Conservation (phyloP, 2,888 invertebrate genomes). For the Nomada flava region DNA sequence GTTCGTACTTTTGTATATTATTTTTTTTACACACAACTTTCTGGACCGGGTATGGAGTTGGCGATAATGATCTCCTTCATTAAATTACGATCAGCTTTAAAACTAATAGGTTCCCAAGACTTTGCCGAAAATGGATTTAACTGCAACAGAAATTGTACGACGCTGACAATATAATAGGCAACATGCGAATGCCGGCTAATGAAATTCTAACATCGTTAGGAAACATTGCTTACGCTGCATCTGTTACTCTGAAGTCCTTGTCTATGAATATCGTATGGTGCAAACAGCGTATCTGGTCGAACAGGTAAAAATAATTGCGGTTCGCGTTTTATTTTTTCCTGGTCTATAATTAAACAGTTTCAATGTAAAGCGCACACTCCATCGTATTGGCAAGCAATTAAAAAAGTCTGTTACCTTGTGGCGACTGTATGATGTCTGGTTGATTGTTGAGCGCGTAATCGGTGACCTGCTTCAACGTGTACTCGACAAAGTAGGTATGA, state of each 20-base stretch:
- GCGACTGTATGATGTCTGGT: slow-evolving; percentile 93
- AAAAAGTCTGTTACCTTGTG: slow-evolving; percentile 83
- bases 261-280: slow-evolving; percentile 83
- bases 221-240: slow-evolving; percentile 79
- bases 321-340: slow-evolving; percentile 82
- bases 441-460: slow-evolving; percentile 85
- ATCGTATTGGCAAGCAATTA: neutral
- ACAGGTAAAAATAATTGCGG: slow-evolving; percentile 83
- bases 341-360: slow-evolving; percentile 69
- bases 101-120: slow-evolving; percentile 83
- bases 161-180: neutral
- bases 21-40: slow-evolving; percentile 92
- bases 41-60: slow-evolving; percentile 94
- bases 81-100: slow-evolving; percentile 82
- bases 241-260: slow-evolving; percentile 82
- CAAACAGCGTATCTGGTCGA: slow-evolving; percentile 83
- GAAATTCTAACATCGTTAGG: neutral
- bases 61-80: slow-evolving; percentile 88
- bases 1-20: slow-evolving; percentile 33
- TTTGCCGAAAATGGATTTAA: slow-evolving; percentile 83
- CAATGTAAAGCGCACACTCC: too few relatives aligned
- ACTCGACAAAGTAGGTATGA: slow-evolving; percentile 93
- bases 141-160: slow-evolving; percentile 60
- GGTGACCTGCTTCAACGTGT: slow-evolving; percentile 89
- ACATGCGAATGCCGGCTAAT: slow-evolving; percentile 18